phyloP scores from a whole-genome alignment of 1,140 invertebrate species.

The Tyrophagus putrescentiae region DNA sequence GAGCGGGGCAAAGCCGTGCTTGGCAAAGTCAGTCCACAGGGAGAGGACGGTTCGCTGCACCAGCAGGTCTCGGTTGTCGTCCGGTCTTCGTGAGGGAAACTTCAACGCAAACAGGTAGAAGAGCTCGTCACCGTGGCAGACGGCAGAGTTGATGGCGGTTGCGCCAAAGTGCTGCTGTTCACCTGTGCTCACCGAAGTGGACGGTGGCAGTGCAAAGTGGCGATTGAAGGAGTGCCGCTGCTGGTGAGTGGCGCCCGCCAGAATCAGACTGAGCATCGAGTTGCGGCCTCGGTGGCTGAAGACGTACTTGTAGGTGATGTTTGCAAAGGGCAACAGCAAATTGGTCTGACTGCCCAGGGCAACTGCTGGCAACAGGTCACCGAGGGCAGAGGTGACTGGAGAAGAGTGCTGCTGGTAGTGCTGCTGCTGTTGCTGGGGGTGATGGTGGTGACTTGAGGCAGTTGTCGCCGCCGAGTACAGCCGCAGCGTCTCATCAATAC shows the following conservation, averaged over 20 bases:
- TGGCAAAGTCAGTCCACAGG: conserved; percentile 28
- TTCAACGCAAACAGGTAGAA: conserved; percentile 32
- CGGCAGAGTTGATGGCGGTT: conserved; percentile 26
- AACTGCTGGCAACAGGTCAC: no score
- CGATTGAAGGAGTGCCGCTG: not conserved
- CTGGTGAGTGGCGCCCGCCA: conserved; percentile 23
- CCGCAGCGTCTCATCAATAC: conserved; percentile 26
- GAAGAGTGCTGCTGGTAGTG: not conserved
- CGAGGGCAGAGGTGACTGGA: no score
- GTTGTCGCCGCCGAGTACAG: conserved; percentile 15
- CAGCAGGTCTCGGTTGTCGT: conserved; percentile 22
- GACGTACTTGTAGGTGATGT: conserved; percentile 26
- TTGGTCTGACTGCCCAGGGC: not conserved
- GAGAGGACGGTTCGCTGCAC: conserved; percentile 22
- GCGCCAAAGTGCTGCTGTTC: not conserved
- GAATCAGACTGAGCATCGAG: conserved; percentile 31
- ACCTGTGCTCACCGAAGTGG: not conserved
- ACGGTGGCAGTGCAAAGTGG: not conserved
- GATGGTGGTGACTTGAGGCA: no score
- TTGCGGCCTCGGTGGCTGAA: conserved; percentile 33
- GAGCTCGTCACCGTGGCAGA: conserved; percentile 34
- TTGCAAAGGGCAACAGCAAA: conserved; percentile 4
- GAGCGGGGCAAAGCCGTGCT: conserved; percentile 25
- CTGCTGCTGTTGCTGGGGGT: no score
- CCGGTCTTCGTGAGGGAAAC: conserved; percentile 17